Percentiles rank a stretch among this genome's conserved stretches.
Conservation (phyloP, 2,888 invertebrate genomes). For the Pristionchus japonicus region DNA sequence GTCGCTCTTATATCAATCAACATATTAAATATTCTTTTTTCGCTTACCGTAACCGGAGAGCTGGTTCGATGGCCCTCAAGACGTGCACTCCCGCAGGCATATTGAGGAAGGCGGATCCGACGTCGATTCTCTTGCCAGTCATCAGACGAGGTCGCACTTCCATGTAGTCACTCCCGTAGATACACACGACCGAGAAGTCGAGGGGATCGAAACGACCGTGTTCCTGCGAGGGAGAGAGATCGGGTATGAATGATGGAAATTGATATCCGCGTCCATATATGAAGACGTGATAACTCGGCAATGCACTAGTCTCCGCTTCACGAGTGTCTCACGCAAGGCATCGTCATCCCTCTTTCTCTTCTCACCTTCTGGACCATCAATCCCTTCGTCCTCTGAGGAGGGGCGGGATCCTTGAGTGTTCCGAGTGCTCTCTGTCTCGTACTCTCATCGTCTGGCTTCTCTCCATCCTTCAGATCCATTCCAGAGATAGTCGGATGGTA, state of each 20-base stretch:
- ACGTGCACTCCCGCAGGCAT: conserved; percentile 68
- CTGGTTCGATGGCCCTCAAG: conserved; percentile 71
- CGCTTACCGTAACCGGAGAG: conserved; percentile 65
- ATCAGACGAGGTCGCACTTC: conserved; percentile 53
- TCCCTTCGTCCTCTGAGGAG: conserved; percentile 58
- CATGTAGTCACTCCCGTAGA: conserved; percentile 86
- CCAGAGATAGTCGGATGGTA: conserved; percentile 82
- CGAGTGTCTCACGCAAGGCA: too few relatives aligned
- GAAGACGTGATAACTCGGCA: too few relatives aligned
- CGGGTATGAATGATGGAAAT: too few relatives aligned
- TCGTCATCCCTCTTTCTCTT: background rate
- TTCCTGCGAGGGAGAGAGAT: too few relatives aligned
- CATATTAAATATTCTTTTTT: too few relatives aligned
- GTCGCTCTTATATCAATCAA: too few relatives aligned
- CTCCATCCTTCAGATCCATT: conserved; percentile 63
- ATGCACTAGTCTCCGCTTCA: too few relatives aligned
- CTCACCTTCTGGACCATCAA: conserved; percentile 64
- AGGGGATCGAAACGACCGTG: conserved; percentile 86
- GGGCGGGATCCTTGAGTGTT: conserved; percentile 58
- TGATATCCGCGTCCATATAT: too few relatives aligned
- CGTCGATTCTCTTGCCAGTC: conserved; percentile 59
- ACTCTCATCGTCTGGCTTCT: conserved; percentile 49
- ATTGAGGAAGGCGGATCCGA: conserved; percentile 65
- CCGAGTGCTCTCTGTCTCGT: conserved; percentile 57
- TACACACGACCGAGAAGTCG: conserved; percentile 84